A percentile compares a stretch with the other conserved stretches of the same genome.
Conservation (phyloP, 2,888 invertebrate species). For the Campaea margaritaria region DNA sequence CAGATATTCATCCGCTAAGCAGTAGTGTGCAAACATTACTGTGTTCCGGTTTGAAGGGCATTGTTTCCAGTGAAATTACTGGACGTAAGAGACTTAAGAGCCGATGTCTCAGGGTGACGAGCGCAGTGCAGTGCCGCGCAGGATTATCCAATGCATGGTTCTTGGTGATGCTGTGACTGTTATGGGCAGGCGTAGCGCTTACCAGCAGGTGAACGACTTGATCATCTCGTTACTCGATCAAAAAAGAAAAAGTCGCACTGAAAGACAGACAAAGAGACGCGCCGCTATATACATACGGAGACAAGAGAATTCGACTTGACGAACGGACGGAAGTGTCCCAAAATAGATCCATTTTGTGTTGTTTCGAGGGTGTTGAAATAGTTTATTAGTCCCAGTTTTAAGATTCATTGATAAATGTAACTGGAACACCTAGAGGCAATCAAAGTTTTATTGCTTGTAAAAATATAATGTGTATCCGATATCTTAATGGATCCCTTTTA, state of each 20-base stretch:
- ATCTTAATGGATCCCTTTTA: not conserved
- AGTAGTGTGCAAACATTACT: no score
- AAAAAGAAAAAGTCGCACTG: not conserved
- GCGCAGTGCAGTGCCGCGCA: no score
- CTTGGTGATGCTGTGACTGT: no score
- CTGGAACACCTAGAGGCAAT: not conserved
- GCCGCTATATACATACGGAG: conserved; percentile 1
- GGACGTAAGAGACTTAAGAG: no score
- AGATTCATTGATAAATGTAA: conserved; percentile 24
- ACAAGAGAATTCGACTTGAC: conserved; percentile 26
- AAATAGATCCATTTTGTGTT: conserved; percentile 29
- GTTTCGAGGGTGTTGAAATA: conserved; percentile 29
- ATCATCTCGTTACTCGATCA: no score
- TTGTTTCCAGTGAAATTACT: no score
- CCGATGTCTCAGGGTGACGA: no score
- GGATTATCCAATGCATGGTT: no score
- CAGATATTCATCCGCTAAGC: no score
- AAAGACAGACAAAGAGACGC: conserved; percentile 6
- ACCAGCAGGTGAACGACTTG: no score
- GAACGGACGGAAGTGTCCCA: conserved; percentile 32
- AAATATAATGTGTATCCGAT: not conserved
- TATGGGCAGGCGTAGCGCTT: no score
- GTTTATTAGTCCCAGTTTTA: conserved; percentile 23
- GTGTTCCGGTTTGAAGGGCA: no score
- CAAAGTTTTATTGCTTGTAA: conserved; percentile 2